Evolutionary conservation across 2,888 invertebrate species (phyloP).

Genomic region (Dermolepida albohirtum): DNA sequence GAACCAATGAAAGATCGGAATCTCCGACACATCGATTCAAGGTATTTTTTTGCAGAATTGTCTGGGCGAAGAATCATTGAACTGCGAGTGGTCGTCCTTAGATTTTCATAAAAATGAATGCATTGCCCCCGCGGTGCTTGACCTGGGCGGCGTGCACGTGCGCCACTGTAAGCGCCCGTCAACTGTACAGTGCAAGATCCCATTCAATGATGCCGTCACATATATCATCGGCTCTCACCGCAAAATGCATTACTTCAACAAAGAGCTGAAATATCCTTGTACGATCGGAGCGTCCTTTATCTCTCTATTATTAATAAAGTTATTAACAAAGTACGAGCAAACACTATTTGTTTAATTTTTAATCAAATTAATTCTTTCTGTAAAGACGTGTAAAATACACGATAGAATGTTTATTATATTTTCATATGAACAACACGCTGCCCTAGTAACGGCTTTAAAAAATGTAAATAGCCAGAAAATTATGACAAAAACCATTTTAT

Average conservation of each 20-base stretch:
- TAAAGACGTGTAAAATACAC: too few relatives aligned
- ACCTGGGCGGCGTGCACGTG: conserved; percentile 53
- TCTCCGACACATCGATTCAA: conserved; percentile 48
- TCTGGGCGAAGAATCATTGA: conserved; percentile 51
- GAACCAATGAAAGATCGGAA: conserved; percentile 46
- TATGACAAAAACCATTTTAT: too few relatives aligned
- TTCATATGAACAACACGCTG: too few relatives aligned
- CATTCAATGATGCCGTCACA: conserved; percentile 46
- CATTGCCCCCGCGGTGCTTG: conserved; percentile 65
- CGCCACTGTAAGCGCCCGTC: conserved; percentile 50
- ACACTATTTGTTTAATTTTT: too few relatives aligned
- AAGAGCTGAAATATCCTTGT: conserved; percentile 1
- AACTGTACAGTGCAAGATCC: conserved; percentile 49
- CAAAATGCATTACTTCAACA: conserved; percentile 18
- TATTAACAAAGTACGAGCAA: too few relatives aligned
- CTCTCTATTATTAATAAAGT: too few relatives aligned
- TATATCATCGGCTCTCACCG: conserved; percentile 31
- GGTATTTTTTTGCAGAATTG: conserved; percentile 48
- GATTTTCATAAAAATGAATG: conserved; percentile 68
- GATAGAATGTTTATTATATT: too few relatives aligned
- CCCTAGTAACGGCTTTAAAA: too few relatives aligned
- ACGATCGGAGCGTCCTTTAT: neutral
- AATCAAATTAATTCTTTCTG: too few relatives aligned
- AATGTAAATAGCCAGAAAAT: too few relatives aligned
- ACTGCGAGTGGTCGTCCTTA: conserved; percentile 68